Base-by-base conservation (phyloP, 2,888 invertebrate genomes). In the Meandrusa payeni region DNA sequence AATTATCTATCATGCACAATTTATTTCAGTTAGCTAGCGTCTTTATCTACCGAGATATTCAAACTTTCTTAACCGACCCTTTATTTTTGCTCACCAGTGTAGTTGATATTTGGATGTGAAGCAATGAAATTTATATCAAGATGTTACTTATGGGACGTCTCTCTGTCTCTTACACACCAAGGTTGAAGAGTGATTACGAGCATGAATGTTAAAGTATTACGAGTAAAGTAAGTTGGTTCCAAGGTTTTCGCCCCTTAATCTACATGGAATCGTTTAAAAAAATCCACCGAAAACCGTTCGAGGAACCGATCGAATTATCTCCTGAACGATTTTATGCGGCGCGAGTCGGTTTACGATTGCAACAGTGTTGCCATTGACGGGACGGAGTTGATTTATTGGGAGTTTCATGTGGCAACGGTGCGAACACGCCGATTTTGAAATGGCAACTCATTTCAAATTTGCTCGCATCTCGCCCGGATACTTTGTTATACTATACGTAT, bases 251-350 rank as follows among this genome's bases (percentile, higher is more conserved):
- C 42, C 20, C 27, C 34, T 41, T 48, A 46, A 53, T 51, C 51
- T 50, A 46, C 37, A 48, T 45, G 41, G 37, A 38, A 24, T 29
- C 37, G 39, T 53, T 49, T 49, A 51, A 51, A 50, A 44, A 50
- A 39, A 40, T 44, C 42, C 27, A 48, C 63, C 56, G 31, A 59
- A 69, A 64, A 61, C 56, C 60, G 61, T 76, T 77, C 78, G 60
- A 51, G 50, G 77, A 77, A 78, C 47, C 74, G 64, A 78, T 78
- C 76, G 76, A 76, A 77, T 77, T 76, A 78, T 76, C 77, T 67
- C 54, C 59, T 51, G 60, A 64, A 64, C 62, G 69, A 61, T 72
- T 78, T 76, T 77, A 76, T 70, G 75, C 59, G 51, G 54, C 46
- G 50, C 53, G 50, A 42, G 53, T 51, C 54, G 46, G 41, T 69